Conservation (phyloP, 2,888 invertebrate species). For the Meiosimyza decipiens region DNA sequence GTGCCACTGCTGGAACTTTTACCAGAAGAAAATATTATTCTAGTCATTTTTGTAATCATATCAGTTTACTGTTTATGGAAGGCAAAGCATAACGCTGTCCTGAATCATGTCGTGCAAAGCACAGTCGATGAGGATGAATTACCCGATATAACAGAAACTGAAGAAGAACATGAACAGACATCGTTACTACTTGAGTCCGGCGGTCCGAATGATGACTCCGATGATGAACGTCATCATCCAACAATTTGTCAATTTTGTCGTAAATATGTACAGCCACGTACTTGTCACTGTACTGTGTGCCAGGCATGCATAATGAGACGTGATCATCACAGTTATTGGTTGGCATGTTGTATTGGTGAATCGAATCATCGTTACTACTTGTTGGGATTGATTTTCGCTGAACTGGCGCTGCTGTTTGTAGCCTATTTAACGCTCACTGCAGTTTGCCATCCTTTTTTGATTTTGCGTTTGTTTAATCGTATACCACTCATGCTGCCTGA, state of each 20-base stretch:
- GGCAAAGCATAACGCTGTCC: conserved; percentile 54
- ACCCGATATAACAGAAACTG: conserved; percentile 60
- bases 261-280: conserved; percentile 74
- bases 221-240: conserved; percentile 51
- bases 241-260: conserved; percentile 72
- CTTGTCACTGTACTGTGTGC: conserved; percentile 85
- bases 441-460: conserved; percentile 79
- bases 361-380: conserved; percentile 83
- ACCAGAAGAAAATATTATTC: conserved; percentile 73
- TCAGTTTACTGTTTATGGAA: conserved; percentile 56
- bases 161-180: conserved; percentile 54
- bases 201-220: conserved; percentile 38
- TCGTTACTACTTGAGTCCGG: conserved; percentile 56
- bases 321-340: conserved; percentile 85
- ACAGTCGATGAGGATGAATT: conserved; percentile 58
- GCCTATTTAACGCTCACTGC: conserved; percentile 86
- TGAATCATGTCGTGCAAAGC: conserved; percentile 60
- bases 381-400: conserved; percentile 74
- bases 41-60: conserved; percentile 64
- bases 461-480: conserved; percentile 55
- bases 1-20: conserved; percentile 78
- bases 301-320: conserved; percentile 82
- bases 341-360: conserved; percentile 86
- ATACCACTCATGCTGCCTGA: conserved; percentile 78
- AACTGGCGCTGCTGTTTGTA: conserved; percentile 77